Conservation (phyloP, 1,140 invertebrate genomes). For the Paracyclopina nana region DNA sequence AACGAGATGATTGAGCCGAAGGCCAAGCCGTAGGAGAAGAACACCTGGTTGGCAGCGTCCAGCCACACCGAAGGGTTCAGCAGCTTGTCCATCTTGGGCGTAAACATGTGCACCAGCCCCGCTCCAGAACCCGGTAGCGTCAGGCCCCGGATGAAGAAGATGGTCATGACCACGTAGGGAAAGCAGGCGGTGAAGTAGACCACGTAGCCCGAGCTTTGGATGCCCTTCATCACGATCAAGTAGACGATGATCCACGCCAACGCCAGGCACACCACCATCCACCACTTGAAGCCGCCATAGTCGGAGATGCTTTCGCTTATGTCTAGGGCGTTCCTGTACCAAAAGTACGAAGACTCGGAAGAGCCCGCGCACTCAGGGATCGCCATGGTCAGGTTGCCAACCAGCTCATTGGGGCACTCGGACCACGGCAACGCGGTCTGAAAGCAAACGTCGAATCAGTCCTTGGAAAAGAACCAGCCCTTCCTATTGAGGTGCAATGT, state of each 20-base stretch:
- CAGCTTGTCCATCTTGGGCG: conserved; percentile 39
- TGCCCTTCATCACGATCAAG: conserved; percentile 93
- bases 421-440: conserved; percentile 11
- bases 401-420: not conserved
- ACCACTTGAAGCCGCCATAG: conserved; percentile 61
- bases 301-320: conserved; percentile 61
- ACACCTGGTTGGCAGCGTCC: conserved; percentile 34
- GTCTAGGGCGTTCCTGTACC: conserved; percentile 66
- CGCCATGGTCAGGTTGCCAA: not conserved
- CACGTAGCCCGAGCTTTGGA: conserved; percentile 89
- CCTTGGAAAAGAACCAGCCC: too few species aligned
- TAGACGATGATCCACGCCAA: conserved; percentile 87
- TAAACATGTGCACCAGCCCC: conserved; percentile 76
- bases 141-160: conserved; percentile 79
- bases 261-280: conserved; percentile 76
- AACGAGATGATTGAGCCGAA: conserved; percentile 32
- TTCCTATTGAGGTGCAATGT: too few species aligned
- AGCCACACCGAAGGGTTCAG: conserved; percentile 28
- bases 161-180: conserved; percentile 80
- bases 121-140: conserved; percentile 67
- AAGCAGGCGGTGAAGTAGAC: conserved; percentile 92
- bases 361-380: conserved; percentile 53
- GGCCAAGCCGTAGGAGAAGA: conserved; percentile 33
- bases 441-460: not conserved
- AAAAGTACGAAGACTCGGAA: conserved; percentile 68